Percentiles rank a stretch among this genome's conserved stretches.
Conservation (phyloP, 2,797 vertebrate species). For the Rhincodon typus region DNA sequence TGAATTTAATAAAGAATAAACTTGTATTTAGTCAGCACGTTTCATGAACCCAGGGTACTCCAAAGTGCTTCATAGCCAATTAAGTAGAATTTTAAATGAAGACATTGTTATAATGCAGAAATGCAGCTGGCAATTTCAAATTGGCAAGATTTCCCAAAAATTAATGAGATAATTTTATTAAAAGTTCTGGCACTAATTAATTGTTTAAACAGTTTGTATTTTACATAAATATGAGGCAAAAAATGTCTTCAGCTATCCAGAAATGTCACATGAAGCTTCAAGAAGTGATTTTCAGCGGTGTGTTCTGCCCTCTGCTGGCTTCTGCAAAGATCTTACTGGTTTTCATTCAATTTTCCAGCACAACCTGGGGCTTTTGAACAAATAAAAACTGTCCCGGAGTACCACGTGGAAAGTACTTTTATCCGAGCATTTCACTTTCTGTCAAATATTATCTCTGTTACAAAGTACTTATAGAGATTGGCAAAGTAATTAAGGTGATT, state of each 20-base stretch:
- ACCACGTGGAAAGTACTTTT: not conserved
- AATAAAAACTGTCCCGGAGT: not conserved
- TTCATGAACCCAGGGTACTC: not conserved
- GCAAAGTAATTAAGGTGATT: not conserved
- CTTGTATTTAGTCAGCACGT: not conserved
- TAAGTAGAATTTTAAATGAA: not conserved
- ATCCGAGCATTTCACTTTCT: not conserved
- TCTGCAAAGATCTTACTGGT: not conserved
- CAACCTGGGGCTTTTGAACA: not conserved
- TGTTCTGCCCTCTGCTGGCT: not conserved
- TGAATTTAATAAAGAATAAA: not conserved
- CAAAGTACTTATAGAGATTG: not conserved
- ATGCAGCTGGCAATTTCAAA: not conserved
- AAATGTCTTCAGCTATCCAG: not conserved
- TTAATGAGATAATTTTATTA: not conserved
- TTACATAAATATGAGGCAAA: not conserved
- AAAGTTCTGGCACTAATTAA: not conserved
- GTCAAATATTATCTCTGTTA: not conserved
- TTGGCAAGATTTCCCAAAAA: not conserved
- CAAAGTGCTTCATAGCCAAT: not conserved
- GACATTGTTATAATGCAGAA: not conserved
- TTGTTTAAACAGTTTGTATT: not conserved
- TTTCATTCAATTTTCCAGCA: slow-evolving; percentile 3
- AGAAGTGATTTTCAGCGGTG: not conserved
- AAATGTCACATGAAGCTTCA: not conserved